Percentiles rank a stretch among this genome's conserved stretches.
Conservation (phyloP, 1,140 invertebrate species). For the Temnothorax longispinosus region DNA sequence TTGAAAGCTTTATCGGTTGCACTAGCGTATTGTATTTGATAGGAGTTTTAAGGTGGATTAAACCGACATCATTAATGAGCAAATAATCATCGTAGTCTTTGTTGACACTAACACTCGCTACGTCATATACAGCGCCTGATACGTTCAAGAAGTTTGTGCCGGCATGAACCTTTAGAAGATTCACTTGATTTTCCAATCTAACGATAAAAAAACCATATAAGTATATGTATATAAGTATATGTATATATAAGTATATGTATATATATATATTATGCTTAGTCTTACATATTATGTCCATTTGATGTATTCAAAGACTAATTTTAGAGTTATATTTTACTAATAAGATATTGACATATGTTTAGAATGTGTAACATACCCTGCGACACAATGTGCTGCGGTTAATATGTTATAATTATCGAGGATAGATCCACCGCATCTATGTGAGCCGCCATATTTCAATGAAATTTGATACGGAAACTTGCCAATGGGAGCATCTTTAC, state of each 20-base stretch:
- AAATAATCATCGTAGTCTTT: conserved; percentile 52
- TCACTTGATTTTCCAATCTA: not conserved
- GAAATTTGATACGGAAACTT: conserved; percentile 45
- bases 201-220: not conserved
- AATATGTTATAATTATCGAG: not conserved
- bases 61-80: conserved; percentile 81
- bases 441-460: not conserved
- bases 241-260: too few species aligned
- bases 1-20: conserved; percentile 47
- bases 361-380: conserved; percentile 1
- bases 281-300: not conserved
- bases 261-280: not conserved
- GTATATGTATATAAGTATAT: too few species aligned
- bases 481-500: conserved; percentile 11
- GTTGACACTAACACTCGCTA: conserved; percentile 74
- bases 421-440: conserved; percentile 22
- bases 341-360: not conserved
- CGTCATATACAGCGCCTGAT: conserved; percentile 52
- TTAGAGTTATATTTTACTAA: not conserved
- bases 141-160: conserved; percentile 47
- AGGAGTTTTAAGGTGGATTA: conserved; percentile 75
- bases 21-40: conserved; percentile 71
- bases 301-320: not conserved
- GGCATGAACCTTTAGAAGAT: not conserved
- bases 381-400: conserved; percentile 9